These are phyloP conservation scores for Nephrotoma guestfalica DNA, from an alignment of 2,888 invertebrate species.

Conservation along the genomic window DNA sequence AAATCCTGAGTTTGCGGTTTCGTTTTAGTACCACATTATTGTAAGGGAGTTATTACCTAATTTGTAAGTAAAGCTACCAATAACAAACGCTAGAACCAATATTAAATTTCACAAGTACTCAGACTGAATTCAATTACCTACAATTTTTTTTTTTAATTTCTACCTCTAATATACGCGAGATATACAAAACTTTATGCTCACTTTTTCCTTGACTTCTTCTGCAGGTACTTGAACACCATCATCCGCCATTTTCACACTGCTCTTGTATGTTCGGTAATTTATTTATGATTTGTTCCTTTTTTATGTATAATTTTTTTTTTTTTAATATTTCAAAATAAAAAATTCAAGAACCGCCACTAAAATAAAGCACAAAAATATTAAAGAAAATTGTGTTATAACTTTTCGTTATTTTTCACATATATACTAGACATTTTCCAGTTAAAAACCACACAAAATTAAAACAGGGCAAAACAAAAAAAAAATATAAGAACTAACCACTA, in stretches of 20 bases:
- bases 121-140: background rate
- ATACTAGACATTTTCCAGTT: background rate
- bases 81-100: background rate
- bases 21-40: background rate
- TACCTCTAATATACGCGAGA: background rate
- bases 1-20: too few relatives aligned
- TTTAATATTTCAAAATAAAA: background rate
- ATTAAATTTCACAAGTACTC: background rate
- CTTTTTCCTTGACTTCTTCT: constrained; percentile 1
- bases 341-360: background rate
- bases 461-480: background rate
- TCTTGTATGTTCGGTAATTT: background rate
- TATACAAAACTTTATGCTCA: background rate
- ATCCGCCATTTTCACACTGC: background rate
- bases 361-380: background rate
- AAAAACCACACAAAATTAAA: background rate
- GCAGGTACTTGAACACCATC: background rate
- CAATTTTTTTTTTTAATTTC: background rate
- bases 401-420: background rate
- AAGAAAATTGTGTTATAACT: background rate
- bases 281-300: background rate
- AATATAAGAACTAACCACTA: background rate
- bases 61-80: background rate
- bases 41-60: background rate
- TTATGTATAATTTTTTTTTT: background rate